Evolutionary conservation across 2,888 invertebrate genomes (phyloP), one percentile per base, ranked within the genome.

Genomic region (Calliphora vomitoria): DNA sequence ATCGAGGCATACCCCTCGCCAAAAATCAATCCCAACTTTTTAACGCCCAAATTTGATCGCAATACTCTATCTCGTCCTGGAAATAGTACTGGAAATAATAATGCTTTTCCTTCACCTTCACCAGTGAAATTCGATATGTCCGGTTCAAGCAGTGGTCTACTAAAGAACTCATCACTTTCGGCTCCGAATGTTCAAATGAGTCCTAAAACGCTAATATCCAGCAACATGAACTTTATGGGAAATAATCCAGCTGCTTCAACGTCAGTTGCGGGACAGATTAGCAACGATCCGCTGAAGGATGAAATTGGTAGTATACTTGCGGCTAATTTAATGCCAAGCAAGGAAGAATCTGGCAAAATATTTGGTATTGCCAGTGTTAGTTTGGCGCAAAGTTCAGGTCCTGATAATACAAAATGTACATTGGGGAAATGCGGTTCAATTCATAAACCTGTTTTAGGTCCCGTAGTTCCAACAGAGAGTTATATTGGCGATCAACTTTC

Each of bases 331-430:
- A 93, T 94, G 92, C 94, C 94, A 15, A 94, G 94, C 88, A 93
- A 94, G 87, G 94, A 94, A 87, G 94, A 94, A 71, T 94, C 94
- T 0, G 93, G 93, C 3, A 94, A 94, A 90, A 94, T 94, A 41
- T 94, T 94, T 90, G 94, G 94, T 25, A 94, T 94, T 83, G 94
- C 94, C 38, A 94, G 94, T 89, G 94, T 94, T 0, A 94, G 93
- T 76, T 85, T 94, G 62, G 94, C 94, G 0, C 94, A 94, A 89
- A 94, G 94, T 81, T 94, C 94, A 1, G 94, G 94, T 0, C 93
- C 94, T 5, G 93, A 93, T 86, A 94, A 94, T 75, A 94, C 93
- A 13, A 94, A 94, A 88, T 94, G 94, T 79, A 93, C 94, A 0
- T 90, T 94, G 62, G 94, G 94, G 10, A 94, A 94, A 87, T 94